Base-by-base conservation (phyloP, 2,888 invertebrate species). In the Colletes collaris region DNA sequence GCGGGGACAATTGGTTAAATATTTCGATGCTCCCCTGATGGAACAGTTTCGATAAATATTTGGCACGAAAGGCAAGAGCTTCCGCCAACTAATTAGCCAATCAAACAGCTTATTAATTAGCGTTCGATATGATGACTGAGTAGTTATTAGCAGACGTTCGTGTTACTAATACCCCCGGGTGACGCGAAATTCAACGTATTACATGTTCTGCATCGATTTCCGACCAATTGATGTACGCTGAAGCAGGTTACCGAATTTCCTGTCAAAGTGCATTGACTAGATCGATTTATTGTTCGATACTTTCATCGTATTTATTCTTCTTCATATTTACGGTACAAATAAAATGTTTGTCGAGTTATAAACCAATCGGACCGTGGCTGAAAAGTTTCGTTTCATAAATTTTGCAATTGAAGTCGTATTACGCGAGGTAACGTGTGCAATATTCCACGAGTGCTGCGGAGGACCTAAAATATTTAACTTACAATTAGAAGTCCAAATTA, bases 31-130 rank as follows among this genome's bases (percentile, higher is more conserved):
- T 13, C 46, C 46, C 6, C 11, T 8, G 8, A n/a, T 6, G 16
- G 16, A 53, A 37, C 50, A 35, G 44, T 59, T 63, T 71, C 13
- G 59, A 59, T 64, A 64, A 19, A 16, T 35, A 44, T 52, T 13
- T 10, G 62, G 4, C n/a, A 10, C 40, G n/a, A 53, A 60, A 37
- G 50, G 52, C 27, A 55, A 73, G 78, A 79, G 49, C 65, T 46
- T 27, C 46, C 64, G 40, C 73, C 63, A 65, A 59, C 79, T 83
- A 82, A 85, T 85, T 82, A 83, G 75, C 67, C 82, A 70, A 85
- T 86, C 70, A 82, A 76, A 69, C 64, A 77, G 79, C 75, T 87
- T 83, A 87, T 86, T 87, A 87, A 87, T 84, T 82, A 83, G 75
- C 77, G 64, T 69, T 60, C 53, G 68, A 44, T 40, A 72, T 53